A percentile compares a stretch with the other conserved stretches of the same genome.
Evolutionary conservation across 2,797 vertebrate species (phyloP).

Genomic region (Malacoraja senta): DNA sequence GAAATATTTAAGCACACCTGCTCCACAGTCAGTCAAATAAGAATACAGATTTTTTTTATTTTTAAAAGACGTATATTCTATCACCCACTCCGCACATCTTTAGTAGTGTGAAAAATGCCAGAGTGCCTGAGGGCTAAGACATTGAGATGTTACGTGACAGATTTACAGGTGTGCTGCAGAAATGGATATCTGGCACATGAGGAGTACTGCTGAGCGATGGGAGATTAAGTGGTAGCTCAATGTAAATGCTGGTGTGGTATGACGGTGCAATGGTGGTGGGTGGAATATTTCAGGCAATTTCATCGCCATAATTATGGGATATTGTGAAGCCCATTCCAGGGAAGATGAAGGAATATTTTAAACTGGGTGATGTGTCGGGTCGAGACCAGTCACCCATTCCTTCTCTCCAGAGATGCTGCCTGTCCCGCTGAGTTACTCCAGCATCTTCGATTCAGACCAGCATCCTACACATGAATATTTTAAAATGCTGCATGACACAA

Average conservation of each 20-base stretch:
- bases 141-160: constrained; percentile 10
- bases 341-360: neutral
- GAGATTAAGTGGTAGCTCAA: neutral
- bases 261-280: neutral
- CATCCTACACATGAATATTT: too few species aligned
- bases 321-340: neutral
- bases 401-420: too few species aligned
- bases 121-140: neutral
- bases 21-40: neutral
- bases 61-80: neutral
- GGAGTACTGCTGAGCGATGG: neutral
- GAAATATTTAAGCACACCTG: constrained; percentile 30
- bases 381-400: too few species aligned
- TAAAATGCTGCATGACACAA: neutral
- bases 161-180: neutral
- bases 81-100: neutral
- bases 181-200: too few species aligned
- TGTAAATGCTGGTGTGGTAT: too few species aligned
- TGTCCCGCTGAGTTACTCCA: too few species aligned
- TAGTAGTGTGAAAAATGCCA: neutral
- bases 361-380: too few species aligned
- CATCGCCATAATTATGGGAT: neutral
- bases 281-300: neutral
- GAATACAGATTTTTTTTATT: neutral
- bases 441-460: too few species aligned